These are phyloP conservation scores for Nemoura dubitans DNA, from an alignment of 2,888 invertebrate genomes.

Conservation along the genomic window DNA sequence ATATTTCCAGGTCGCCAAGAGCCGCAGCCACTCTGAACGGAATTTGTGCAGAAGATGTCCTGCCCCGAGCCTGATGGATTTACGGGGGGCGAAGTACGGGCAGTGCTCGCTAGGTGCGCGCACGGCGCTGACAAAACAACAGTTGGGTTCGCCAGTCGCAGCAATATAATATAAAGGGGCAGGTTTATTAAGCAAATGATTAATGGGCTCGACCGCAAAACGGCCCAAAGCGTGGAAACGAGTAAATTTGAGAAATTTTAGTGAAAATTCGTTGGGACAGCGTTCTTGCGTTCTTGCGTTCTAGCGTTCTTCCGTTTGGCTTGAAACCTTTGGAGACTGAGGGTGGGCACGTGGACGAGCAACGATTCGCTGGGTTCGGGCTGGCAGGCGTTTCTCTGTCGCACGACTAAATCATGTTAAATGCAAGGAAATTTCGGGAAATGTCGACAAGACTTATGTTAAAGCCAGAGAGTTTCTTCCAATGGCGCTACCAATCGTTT, in stretches of 20 bases:
- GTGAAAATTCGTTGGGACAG: neutral
- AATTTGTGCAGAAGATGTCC: neutral
- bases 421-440: neutral
- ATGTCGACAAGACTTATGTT: neutral
- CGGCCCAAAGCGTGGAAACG: neutral
- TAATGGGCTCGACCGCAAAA: neutral
- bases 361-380: neutral
- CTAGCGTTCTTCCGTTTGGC: too few species aligned
- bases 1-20: too few species aligned
- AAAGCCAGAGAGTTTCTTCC: neutral
- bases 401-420: neutral
- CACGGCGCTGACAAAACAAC: neutral
- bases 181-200: neutral
- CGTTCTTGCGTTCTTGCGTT: too few species aligned
- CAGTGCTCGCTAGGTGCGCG: neutral
- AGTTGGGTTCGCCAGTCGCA: neutral
- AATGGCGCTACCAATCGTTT: neutral
- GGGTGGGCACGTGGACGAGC: neutral
- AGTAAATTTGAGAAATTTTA: neutral
- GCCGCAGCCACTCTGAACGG: too few species aligned
- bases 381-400: neutral
- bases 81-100: neutral
- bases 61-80: neutral
- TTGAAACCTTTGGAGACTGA: neutral
- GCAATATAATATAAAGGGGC: too few species aligned